Evolutionary conservation across 2,797 vertebrate genomes (phyloP), one percentile per base, ranked within the genome.

Genomic region (Myoxocephalus aenaeus): DNA sequence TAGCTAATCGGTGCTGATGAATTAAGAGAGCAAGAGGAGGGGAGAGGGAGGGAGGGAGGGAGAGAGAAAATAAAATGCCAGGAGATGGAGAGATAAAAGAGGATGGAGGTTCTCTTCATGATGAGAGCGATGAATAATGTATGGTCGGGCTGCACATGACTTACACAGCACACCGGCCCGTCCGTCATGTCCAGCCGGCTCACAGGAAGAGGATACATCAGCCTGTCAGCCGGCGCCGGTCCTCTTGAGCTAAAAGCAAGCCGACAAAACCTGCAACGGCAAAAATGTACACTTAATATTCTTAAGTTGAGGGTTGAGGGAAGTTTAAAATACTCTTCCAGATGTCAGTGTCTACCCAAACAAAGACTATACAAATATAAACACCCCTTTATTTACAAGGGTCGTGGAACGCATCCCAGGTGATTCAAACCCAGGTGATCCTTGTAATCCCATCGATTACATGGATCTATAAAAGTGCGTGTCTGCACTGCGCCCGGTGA

Each of bases 51-150:
- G 44, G 77, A 62, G 51, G 9, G 59, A 57, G 62, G 53, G 69
- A 70, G 56, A 71, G 63, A 65, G 18, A 34, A 20, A 17, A 77
- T 69, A 75, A 89, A 89, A 88, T 63, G 84, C 69, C 81, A 74
- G 62, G 78, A 87, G 89, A 89, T 85, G 65, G 73, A 85, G 80
- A 89, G 91, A 93, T 88, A 85, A 88, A 91, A 89, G 86, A 81
- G 81, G 82, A 87, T 70, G 74, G 57, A 79, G 79, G 79, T 82
- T 82, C 76, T 91, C 83, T 89, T 89, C 90, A 85, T 87, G 93
- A 93, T 87, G 87, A 89, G 87, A 81, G 71, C 27, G 68, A 93
- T 95, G 88, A 96, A 94, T 94, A 94, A 94, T 94, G 86, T 79
- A 95, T 94, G 81, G 53, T 70, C 73, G 85, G 64, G 79, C 83